Percentiles rank a stretch among this genome's conserved stretches.
Evolutionary conservation across 2,797 vertebrate species (phyloP).

Genomic region (Balearica regulorum): DNA sequence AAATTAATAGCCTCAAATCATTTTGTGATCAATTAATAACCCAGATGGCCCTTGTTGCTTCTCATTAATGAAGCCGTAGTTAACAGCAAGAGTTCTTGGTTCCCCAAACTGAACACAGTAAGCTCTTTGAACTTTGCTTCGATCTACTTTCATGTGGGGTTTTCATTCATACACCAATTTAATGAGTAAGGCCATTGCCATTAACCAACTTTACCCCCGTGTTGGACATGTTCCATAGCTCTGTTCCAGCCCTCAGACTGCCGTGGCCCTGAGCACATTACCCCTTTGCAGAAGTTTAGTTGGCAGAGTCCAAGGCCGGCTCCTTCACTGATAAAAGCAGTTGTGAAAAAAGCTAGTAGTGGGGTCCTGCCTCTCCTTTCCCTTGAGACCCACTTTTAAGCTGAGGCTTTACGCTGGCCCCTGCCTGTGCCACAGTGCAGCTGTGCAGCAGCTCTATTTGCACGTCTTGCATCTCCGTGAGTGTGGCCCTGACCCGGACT

Average conservation of each 20-base stretch:
- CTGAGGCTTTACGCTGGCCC: accelerated
- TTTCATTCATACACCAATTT: not conserved
- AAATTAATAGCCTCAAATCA: not conserved
- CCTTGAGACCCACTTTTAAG: not conserved
- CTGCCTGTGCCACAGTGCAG: not conserved
- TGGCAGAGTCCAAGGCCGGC: conserved; percentile 10
- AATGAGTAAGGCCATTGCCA: not conserved
- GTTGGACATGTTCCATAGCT: not conserved
- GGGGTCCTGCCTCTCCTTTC: not conserved
- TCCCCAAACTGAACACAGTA: not conserved
- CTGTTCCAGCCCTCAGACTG: not conserved
- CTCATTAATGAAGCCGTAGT: not conserved
- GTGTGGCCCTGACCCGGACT: not conserved
- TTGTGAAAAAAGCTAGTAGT: not conserved
- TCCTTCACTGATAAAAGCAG: not conserved
- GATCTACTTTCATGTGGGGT: not conserved
- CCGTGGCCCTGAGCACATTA: not conserved
- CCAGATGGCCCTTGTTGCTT: not conserved
- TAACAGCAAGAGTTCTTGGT: not conserved
- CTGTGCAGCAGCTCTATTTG: not conserved
- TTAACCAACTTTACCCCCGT: not conserved
- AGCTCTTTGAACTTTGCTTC: not conserved
- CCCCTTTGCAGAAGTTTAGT: not conserved
- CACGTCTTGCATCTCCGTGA: accelerated
- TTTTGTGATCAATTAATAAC: not conserved